Evolutionary conservation across 2,888 invertebrate species (phyloP).

Genomic region (Mimachlamys varia): DNA sequence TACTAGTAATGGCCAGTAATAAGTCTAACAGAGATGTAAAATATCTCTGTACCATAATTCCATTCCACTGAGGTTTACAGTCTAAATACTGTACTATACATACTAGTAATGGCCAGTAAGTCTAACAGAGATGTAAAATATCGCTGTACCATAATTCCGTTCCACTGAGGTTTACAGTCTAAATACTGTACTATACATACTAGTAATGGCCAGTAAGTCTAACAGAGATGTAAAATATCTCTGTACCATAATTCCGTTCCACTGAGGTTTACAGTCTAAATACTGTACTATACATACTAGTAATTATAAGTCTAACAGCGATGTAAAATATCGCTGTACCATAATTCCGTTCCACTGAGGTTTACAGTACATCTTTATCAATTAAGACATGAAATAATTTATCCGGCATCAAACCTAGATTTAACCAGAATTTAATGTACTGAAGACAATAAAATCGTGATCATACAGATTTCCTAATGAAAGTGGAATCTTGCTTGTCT

Average conservation of each 20-base stretch:
- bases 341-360: not conserved
- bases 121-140: too few species aligned
- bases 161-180: not conserved
- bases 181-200: too few species aligned
- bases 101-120: too few species aligned
- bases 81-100: too few species aligned
- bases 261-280: not conserved
- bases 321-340: not conserved
- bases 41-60: not conserved
- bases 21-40: too few species aligned
- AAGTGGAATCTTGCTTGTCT: not conserved
- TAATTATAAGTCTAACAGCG: too few species aligned
- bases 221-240: too few species aligned
- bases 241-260: not conserved
- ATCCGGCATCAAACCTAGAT: not conserved
- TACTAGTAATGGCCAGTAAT: too few species aligned
- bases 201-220: too few species aligned
- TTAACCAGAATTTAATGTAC: not conserved
- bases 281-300: too few species aligned
- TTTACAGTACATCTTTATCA: not conserved
- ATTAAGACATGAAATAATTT: conserved; percentile 1
- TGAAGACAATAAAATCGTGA: not conserved
- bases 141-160: not conserved
- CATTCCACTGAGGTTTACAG: not conserved
- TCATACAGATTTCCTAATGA: conserved; percentile 6